Percentiles rank a stretch among this genome's conserved stretches.
These are phyloP conservation scores for Tetrao urogallus DNA, from an alignment of 2,113 vertebrate species.

Conservation along the genomic window DNA sequence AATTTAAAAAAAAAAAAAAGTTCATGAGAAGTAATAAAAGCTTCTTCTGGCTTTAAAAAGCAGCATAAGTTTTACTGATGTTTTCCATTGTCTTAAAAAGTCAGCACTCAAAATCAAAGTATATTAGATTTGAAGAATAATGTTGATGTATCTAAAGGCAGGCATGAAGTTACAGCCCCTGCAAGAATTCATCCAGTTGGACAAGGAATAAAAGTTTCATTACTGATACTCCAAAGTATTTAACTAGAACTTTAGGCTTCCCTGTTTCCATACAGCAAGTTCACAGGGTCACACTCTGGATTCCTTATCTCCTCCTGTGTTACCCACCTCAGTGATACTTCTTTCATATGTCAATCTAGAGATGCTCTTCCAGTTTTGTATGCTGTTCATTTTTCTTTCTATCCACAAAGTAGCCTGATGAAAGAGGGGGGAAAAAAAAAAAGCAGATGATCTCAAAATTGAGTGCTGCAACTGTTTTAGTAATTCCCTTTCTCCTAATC, in stretches of 20 bases:
- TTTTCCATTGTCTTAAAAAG: neutral
- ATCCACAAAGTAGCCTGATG: neutral
- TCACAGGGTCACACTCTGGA: neutral
- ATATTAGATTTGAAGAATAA: neutral
- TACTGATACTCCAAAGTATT: neutral
- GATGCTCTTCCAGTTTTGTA: neutral
- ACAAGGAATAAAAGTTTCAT: neutral
- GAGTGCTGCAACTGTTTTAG: neutral
- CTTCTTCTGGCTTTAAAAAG: neutral
- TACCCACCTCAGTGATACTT: neutral
- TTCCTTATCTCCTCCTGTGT: neutral
- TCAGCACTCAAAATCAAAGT: neutral
- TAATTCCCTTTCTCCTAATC: neutral
- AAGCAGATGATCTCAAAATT: neutral
- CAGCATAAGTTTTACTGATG: neutral
- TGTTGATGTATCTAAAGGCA: neutral
- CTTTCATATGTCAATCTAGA: neutral
- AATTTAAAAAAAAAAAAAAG: neutral
- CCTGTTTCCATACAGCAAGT: neutral
- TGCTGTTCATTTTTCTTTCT: neutral
- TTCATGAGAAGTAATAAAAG: neutral
- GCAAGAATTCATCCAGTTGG: neutral
- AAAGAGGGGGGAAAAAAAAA: neutral
- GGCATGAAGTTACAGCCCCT: neutral
- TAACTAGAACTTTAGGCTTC: neutral